phyloP scores from a whole-genome alignment of 2,888 invertebrate genomes.

The Noctua pronuba region DNA sequence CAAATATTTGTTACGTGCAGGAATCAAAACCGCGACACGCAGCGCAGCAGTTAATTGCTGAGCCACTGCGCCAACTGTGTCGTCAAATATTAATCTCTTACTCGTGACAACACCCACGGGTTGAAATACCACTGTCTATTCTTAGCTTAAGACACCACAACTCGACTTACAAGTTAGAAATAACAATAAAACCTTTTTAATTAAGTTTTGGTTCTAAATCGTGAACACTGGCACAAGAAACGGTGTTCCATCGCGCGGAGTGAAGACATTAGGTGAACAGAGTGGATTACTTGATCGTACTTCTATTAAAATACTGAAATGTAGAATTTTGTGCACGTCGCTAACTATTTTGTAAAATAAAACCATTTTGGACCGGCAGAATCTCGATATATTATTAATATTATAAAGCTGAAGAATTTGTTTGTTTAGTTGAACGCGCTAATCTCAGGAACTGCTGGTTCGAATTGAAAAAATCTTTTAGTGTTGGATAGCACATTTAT shows the following conservation, averaged over 20 bases:
- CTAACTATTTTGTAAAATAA: too few species aligned
- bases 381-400: too few species aligned
- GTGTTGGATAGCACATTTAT: too few species aligned
- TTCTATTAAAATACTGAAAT: slow-evolving; percentile 19
- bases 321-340: too few species aligned
- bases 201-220: slow-evolving; percentile 34
- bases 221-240: slow-evolving; percentile 10
- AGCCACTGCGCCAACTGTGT: too few species aligned
- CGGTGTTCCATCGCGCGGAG: not conserved
- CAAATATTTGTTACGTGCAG: not conserved
- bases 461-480: too few species aligned
- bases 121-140: not conserved
- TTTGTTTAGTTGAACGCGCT: too few species aligned
- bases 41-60: not conserved
- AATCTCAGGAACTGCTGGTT: too few species aligned
- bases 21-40: not conserved
- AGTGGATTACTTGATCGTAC: slow-evolving; percentile 13
- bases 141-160: not conserved
- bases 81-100: too few species aligned
- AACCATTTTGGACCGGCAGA: too few species aligned
- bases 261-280: slow-evolving; percentile 6
- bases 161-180: not conserved
- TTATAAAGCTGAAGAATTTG: too few species aligned
- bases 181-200: slow-evolving; percentile 18
- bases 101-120: not conserved